A percentile compares a stretch with the other conserved stretches of the same genome.
phyloP scores from a whole-genome alignment of 2,888 invertebrate species.

The Calephelis perditalis region DNA sequence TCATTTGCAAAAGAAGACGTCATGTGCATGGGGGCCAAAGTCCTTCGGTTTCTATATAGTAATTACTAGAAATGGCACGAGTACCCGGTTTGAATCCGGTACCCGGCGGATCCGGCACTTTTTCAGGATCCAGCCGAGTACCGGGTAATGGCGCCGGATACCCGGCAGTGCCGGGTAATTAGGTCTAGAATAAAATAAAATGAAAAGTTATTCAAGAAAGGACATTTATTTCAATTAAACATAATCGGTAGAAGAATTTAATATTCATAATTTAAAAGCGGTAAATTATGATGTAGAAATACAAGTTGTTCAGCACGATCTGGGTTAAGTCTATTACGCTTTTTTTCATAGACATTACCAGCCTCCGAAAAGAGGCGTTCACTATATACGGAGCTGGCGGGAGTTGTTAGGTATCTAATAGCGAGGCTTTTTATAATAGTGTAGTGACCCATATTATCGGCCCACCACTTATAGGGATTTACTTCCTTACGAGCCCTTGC shows the following conservation, averaged over 20 bases:
- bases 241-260: neutral
- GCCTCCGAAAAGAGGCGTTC: constrained; percentile 17
- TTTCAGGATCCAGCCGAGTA: neutral
- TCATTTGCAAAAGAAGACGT: no score
- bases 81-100: neutral
- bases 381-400: constrained; percentile 12
- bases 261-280: neutral
- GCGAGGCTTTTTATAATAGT: neutral
- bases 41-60: no score
- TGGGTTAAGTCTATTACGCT: neutral
- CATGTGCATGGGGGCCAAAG: no score
- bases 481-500: neutral
- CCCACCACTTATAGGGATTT: neutral
- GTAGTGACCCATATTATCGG: neutral
- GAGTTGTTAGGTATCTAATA: constrained; percentile 8
- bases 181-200: neutral
- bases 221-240: neutral
- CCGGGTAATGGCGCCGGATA: no score
- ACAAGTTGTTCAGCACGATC: constrained; percentile 11
- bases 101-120: neutral
- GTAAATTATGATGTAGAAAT: constrained; percentile 12
- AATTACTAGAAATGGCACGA: neutral
- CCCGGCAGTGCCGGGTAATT: no score
- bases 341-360: neutral
- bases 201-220: neutral